Conservation (phyloP, 1,140 invertebrate species). For the Ceratoteleas bidentatus region DNA sequence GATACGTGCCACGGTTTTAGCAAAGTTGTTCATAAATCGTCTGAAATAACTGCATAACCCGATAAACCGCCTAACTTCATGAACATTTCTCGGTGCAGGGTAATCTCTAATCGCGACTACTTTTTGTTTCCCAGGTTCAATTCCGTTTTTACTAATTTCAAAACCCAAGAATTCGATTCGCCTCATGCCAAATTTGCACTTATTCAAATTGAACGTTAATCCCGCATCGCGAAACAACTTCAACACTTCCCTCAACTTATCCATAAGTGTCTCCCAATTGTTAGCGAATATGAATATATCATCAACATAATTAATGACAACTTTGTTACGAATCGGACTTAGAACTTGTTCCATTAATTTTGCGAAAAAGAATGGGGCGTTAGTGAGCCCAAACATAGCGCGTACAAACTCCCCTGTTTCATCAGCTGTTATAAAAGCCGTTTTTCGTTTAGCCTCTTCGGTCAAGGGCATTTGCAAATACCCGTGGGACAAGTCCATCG, state of each 20-base stretch:
- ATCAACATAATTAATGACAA: constrained; percentile 43
- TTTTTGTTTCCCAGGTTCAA: neutral
- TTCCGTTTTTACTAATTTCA: neutral
- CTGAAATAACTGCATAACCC: constrained; percentile 1
- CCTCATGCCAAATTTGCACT: constrained; percentile 5
- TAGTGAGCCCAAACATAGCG: constrained; percentile 32
- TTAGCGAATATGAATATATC: constrained; percentile 23
- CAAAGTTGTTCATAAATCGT: neutral
- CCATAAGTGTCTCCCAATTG: neutral
- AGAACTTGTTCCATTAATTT: constrained; percentile 40
- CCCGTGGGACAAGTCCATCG: constrained; percentile 25
- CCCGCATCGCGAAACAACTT: neutral
- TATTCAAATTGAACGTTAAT: neutral
- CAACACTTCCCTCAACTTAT: neutral
- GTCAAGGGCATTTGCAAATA: constrained; percentile 38
- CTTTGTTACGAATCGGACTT: neutral
- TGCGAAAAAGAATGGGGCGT: constrained; percentile 38
- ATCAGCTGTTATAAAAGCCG: constrained; percentile 39
- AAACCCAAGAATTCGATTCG: constrained; percentile 3
- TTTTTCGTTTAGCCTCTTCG: constrained; percentile 20
- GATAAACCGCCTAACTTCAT: neutral
- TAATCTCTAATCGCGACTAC: neutral
- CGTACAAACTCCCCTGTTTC: constrained; percentile 40
- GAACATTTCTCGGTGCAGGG: neutral
- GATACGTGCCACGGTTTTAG: neutral